Percentiles rank a stretch among this genome's conserved stretches.
These are phyloP conservation scores for Scomber colias DNA, from an alignment of 2,113 vertebrate species.

Conservation along the genomic window DNA sequence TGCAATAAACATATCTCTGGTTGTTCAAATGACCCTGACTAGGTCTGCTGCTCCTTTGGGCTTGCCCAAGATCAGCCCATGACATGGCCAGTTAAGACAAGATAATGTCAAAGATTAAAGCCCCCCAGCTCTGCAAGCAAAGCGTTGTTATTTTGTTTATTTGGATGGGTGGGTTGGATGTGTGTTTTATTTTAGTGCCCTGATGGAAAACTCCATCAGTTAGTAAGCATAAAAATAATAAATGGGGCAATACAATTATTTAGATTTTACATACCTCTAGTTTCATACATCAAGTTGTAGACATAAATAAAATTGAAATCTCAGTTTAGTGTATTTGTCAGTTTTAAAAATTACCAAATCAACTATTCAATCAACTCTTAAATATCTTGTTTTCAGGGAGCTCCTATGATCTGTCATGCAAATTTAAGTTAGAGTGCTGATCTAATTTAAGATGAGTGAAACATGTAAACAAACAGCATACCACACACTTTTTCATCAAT, in stretches of 20 bases:
- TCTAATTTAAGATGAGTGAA: too few relatives aligned
- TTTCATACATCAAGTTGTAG: neutral
- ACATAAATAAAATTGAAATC: too few relatives aligned
- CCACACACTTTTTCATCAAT: too few relatives aligned
- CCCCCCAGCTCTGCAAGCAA: constrained; percentile 45
- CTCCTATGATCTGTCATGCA: too few relatives aligned
- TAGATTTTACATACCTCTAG: neutral
- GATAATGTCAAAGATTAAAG: constrained; percentile 71
- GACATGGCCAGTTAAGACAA: constrained; percentile 74
- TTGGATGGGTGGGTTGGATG: constrained; percentile 29
- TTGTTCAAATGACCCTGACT: constrained; percentile 70
- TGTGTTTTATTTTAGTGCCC: constrained; percentile 24
- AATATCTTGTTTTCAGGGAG: too few relatives aligned
- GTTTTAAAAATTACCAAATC: too few relatives aligned
- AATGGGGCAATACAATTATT: neutral
- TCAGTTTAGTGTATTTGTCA: too few relatives aligned
- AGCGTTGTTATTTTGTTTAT: constrained; percentile 57
- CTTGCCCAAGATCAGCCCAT: constrained; percentile 56
- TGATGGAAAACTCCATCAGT: constrained; percentile 12
- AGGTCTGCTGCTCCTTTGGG: constrained; percentile 68
- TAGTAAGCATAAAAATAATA: neutral
- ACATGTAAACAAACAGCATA: too few relatives aligned
- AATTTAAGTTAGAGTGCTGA: too few relatives aligned
- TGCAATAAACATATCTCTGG: constrained; percentile 58
- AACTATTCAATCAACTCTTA: too few relatives aligned